Percentiles rank a stretch among this genome's conserved stretches.
Evolutionary conservation across 2,113 vertebrate species (phyloP).

Genomic region (Channa argus): DNA sequence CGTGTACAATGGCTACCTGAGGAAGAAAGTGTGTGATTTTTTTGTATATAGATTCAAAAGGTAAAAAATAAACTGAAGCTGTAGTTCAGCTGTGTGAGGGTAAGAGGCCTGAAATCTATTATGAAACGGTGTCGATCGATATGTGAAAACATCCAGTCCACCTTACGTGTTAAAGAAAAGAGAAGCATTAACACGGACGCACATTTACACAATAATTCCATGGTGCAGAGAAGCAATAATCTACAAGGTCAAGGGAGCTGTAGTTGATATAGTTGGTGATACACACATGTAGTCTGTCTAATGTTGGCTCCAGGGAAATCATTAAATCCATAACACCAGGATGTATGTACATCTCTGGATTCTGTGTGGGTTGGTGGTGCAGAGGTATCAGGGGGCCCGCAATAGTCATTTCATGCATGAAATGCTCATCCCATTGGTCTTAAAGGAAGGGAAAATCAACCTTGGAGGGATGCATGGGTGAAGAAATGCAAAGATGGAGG

Average conservation of each 20-base stretch:
- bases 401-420: slow-evolving; percentile 76
- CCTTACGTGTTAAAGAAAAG: slow-evolving; percentile 15
- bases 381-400: slow-evolving; percentile 44
- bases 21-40: not conserved
- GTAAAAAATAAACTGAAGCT: not conserved
- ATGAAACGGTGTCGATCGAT: slow-evolving; percentile 64
- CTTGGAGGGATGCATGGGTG: slow-evolving; percentile 47
- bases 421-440: slow-evolving; percentile 69
- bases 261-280: slow-evolving; percentile 71
- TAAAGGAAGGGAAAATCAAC: slow-evolving; percentile 60
- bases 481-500: slow-evolving; percentile 39
- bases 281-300: slow-evolving; percentile 73
- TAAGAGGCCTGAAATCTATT: slow-evolving; percentile 50
- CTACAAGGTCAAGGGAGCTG: slow-evolving; percentile 75
- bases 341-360: slow-evolving; percentile 58
- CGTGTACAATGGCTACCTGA: not conserved
- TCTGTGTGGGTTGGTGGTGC: slow-evolving; percentile 8
- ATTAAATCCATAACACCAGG: slow-evolving; percentile 75
- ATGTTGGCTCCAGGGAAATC: slow-evolving; percentile 72
- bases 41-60: not conserved
- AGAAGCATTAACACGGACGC: slow-evolving; percentile 13
- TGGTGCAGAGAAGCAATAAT: slow-evolving; percentile 78
- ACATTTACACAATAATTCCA: slow-evolving; percentile 41
- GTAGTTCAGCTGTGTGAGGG: not conserved
- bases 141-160: slow-evolving; percentile 58